Base-by-base conservation (phyloP, 2,888 invertebrate species). In the Calliopum simillimum region DNA sequence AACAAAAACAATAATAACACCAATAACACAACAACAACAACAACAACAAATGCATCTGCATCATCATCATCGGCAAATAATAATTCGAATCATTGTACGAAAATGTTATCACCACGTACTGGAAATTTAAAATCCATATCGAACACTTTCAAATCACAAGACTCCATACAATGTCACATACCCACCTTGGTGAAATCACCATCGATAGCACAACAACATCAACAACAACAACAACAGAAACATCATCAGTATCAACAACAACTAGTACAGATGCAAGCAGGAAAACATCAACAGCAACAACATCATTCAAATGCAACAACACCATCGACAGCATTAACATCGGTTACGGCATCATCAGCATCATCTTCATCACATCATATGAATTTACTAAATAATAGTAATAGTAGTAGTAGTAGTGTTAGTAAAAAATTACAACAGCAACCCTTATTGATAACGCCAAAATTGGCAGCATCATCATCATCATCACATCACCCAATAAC, bases 91-190 rank as follows among this genome's bases (percentile, higher is more conserved):
- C 46, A 47, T 72, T 71, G 71, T 19, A 63, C 11, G 69, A 82
- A 83, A 80, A 82, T 86, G 78, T 79, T 86, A 76, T 86, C 86
- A 76, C 86, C 86, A 76, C 86, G 86, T 77, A 84, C 78, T 75
- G 84, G 84, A 76, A 85, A 85, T 81, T 77, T 84, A 64, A 86
- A 86, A 80, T 82, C 82, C 73, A 83, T 85, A 74, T 85, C 85
- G 76, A 85, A 84, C 76, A 83, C 85, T 78, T 85, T 85, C 77
- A 85, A 85, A 79, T 85, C 85, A 77, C 85, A 85, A 84, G 84
- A 86, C 76, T 84, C 85, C 73, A 84, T 85, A 80, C 85, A 85
- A 74, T 84, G 85, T 73, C 83, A 84, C 76, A 85, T 84, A 81
- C 85, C 84, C 76, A 85, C 85, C 79, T 77, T 85, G 81, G 84